Base-by-base conservation (phyloP, 2,113 vertebrate genomes). In the Zosterops japonicus region DNA sequence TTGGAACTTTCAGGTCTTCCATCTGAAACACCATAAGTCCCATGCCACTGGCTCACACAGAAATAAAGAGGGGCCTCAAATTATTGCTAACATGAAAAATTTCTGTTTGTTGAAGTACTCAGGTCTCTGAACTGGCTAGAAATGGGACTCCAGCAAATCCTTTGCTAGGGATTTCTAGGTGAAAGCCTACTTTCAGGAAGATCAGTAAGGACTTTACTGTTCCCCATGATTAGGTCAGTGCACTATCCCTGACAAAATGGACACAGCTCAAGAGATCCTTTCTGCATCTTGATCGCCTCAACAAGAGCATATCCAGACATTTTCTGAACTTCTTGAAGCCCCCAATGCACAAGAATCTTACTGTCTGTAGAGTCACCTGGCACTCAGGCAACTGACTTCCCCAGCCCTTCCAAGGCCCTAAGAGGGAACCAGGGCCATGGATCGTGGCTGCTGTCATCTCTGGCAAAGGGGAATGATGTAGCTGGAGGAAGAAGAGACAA, bases 361-460 rank as follows among this genome's bases (percentile, higher is more conserved):
- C 17, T 39, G 44, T 19, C 41, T 27, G 22, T 27, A 17, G 36
- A 23, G 11, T 7, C 10, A 70, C 3, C 31, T 81, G 23, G 29
- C 1, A 3, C 41, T 86, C 46, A n/a, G 28, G 11, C 14, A 19
- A n/a, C 14, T 0, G 0, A 41, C 10, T 11, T 59, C 24, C 60
- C 7, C 24, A 61, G 31, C 12, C 14, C 8, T 52, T 44, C 17
- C 53, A 36, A 4, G 2, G 4, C 14, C 53, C 49, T 35, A 9
- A 33, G 33, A 57, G 53, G 22, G 13, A 68, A 14, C 2, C 4
- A 31, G 23, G 31, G 7, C 67, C 28, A 20, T 25, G n/a, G 20
- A 12, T 68, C 27, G 27, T 64, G 65, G 35, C 44, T 87, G 33
- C 52, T 78, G 14, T 27, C 47, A 31, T 33, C 42, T 33, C 53